Conservation (phyloP, 2,888 invertebrate species). For the Biston betularia region DNA sequence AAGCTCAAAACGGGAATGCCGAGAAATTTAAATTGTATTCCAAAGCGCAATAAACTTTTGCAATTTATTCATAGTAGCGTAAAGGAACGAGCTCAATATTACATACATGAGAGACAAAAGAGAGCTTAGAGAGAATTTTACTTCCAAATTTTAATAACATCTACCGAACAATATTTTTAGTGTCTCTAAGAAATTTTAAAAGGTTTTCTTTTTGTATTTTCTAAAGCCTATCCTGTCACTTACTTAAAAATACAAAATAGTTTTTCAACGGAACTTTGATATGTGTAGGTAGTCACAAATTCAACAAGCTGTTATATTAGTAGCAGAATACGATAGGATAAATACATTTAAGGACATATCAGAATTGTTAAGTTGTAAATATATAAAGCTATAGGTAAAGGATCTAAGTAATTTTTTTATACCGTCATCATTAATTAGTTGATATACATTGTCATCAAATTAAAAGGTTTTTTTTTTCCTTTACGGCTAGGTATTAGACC, state of each 20-base stretch:
- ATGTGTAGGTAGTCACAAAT: background rate
- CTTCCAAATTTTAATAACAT: conserved; percentile 2
- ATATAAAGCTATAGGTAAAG: background rate
- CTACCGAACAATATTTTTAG: background rate
- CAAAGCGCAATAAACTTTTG: conserved; percentile 2
- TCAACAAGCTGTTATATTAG: background rate
- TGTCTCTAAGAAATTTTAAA: background rate
- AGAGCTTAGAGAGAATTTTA: background rate
- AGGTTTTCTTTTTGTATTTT: conserved; percentile 1
- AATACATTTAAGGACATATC: conserved; percentile 28
- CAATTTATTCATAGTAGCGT: conserved; percentile 12
- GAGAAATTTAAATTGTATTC: conserved; percentile 2
- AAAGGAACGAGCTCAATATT: background rate
- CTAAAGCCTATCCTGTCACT: background rate
- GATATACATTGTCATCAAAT: no score
- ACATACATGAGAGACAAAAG: background rate
- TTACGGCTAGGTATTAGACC: no score
- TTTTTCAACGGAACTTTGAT: background rate
- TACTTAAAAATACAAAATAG: background rate
- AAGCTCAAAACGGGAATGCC: background rate
- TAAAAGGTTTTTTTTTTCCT: no score
- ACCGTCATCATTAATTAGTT: background rate
- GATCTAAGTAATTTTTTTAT: background rate
- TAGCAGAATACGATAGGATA: background rate
- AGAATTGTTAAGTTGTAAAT: conserved; percentile 22